Conservation (phyloP, 2,888 invertebrate genomes). For the Chromoteleia sp. region DNA sequence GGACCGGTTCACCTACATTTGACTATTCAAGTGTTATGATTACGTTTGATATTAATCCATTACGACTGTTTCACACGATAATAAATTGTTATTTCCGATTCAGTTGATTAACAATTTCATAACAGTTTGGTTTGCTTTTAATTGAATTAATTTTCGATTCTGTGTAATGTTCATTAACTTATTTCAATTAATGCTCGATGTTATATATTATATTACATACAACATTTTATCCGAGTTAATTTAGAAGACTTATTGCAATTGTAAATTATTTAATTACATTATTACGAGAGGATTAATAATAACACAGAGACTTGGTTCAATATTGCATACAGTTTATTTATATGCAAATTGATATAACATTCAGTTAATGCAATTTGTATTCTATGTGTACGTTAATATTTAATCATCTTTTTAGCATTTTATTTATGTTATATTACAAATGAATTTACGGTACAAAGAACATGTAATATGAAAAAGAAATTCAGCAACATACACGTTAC, state of each 20-base stretch:
- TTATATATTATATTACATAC: not conserved
- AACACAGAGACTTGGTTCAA: not conserved
- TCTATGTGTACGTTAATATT: not conserved
- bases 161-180: not conserved
- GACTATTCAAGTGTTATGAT: slow-evolving; percentile 20
- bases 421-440: too few relatives aligned
- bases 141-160: slow-evolving; percentile 12
- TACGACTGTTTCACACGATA: slow-evolving; percentile 21
- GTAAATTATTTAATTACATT: not conserved
- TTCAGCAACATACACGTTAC: too few relatives aligned
- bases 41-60: slow-evolving; percentile 29
- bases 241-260: not conserved
- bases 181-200: not conserved
- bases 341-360: not conserved
- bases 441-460: too few relatives aligned
- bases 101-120: slow-evolving; percentile 14
- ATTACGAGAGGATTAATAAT: not conserved
- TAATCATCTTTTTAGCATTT: not conserved
- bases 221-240: not conserved
- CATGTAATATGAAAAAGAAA: too few relatives aligned
- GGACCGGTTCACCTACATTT: slow-evolving; percentile 55
- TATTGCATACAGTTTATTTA: not conserved
- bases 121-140: not conserved
- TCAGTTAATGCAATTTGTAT: not conserved
- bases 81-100: slow-evolving; percentile 23